Conservation (phyloP, 2,888 invertebrate genomes). For the Heliconius cydno region DNA sequence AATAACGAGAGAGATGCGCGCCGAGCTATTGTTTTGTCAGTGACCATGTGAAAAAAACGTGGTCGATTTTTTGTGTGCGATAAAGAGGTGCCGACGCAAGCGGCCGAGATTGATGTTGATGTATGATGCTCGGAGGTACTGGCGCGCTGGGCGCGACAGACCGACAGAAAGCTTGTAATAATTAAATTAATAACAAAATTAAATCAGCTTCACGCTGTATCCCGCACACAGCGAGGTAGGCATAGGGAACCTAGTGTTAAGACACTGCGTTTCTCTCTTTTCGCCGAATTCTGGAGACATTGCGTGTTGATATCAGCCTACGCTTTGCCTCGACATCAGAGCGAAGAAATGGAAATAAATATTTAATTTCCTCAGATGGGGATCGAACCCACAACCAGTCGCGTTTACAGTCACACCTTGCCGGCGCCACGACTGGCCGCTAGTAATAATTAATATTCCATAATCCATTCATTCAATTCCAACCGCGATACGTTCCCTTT, state of each 20-base stretch:
- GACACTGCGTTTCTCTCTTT: too few relatives aligned
- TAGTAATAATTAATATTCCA: conserved; percentile 77
- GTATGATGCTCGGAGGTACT: conserved; percentile 71
- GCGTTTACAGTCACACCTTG: too few relatives aligned
- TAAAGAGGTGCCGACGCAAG: conserved; percentile 81
- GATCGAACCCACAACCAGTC: too few relatives aligned
- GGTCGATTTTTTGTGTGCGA: conserved; percentile 73
- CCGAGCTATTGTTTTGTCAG: conserved; percentile 66
- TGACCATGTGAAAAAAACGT: conserved; percentile 75
- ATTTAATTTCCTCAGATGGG: too few relatives aligned
- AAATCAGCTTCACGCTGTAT: too few relatives aligned
- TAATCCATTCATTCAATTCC: conserved; percentile 73
- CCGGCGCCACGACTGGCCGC: conserved; percentile 38
- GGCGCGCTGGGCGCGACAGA: conserved; percentile 63
- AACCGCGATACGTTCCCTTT: conserved; percentile 61
- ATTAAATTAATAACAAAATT: too few relatives aligned
- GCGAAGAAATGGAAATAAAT: too few relatives aligned
- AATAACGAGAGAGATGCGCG: conserved; percentile 80
- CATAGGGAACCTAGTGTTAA: too few relatives aligned
- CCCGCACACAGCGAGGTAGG: too few relatives aligned
- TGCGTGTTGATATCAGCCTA: too few relatives aligned
- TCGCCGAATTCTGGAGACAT: too few relatives aligned
- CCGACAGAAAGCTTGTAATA: not conserved
- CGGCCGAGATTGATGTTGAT: conserved; percentile 77
- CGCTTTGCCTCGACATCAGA: too few relatives aligned